Evolutionary conservation across 2,113 vertebrate genomes (phyloP).

Genomic region (Pithys albifrons): DNA sequence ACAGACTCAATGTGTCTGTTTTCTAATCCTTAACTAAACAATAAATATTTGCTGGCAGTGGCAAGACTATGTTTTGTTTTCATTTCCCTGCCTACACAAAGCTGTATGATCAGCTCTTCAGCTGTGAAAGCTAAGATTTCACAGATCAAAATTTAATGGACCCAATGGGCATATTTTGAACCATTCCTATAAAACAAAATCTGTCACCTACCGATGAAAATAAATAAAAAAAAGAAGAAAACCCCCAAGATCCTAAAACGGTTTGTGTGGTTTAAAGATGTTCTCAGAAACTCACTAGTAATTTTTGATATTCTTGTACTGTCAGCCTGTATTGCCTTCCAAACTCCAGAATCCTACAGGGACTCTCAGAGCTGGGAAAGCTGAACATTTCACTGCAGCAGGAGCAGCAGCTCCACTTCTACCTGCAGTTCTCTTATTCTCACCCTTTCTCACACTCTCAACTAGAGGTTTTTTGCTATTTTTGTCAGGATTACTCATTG

Average conservation of each 20-base stretch:
- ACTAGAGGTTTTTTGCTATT: neutral
- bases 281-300: neutral
- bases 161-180: neutral
- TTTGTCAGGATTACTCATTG: neutral
- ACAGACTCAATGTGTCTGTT: neutral
- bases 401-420: neutral
- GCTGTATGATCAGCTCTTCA: neutral
- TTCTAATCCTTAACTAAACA: constrained; percentile 12
- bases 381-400: neutral
- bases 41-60: constrained; percentile 15
- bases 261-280: neutral
- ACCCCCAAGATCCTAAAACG: neutral
- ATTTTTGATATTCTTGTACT: constrained; percentile 36
- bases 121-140: neutral
- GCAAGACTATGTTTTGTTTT: neutral
- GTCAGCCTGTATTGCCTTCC: neutral
- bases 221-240: neutral
- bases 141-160: neutral
- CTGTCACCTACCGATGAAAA: neutral
- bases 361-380: neutral
- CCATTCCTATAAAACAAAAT: neutral
- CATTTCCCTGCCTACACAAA: neutral
- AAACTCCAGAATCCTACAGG: constrained; percentile 28
- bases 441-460: neutral
- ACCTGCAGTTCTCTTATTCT: neutral